phyloP scores from a whole-genome alignment of 37 sponge, comb jelly and placozoan species.

The Aphrocallistes beatrix region DNA sequence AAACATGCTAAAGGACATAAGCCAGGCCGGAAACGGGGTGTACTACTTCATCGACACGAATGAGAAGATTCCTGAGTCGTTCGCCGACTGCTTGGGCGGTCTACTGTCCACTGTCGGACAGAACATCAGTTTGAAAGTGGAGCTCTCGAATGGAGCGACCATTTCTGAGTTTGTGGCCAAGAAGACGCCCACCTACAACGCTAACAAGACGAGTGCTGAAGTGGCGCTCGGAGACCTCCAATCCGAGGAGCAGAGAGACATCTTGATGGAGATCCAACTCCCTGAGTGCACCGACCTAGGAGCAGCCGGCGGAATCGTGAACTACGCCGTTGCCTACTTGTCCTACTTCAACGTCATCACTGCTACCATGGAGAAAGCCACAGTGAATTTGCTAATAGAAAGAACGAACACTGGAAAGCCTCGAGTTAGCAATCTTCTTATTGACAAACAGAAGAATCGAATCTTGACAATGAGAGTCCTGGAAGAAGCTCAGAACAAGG shows the following conservation, averaged over 20 bases:
- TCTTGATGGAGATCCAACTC: constrained; percentile 53
- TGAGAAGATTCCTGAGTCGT: constrained; percentile 88
- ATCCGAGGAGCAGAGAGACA: constrained; percentile 79
- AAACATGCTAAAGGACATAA: constrained; percentile 55
- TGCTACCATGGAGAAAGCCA: constrained; percentile 36
- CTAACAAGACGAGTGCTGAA: constrained; percentile 38
- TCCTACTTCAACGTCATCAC: constrained; percentile 80
- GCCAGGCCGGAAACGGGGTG: constrained; percentile 60
- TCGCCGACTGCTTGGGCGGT: constrained; percentile 93
- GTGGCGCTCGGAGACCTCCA: constrained; percentile 72
- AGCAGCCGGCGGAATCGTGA: background rate
- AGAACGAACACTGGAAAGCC: constrained; percentile 26
- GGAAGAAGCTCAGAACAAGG: constrained; percentile 52
- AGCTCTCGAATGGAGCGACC: constrained; percentile 28
- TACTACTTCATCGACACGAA: constrained; percentile 77
- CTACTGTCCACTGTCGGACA: constrained; percentile 80
- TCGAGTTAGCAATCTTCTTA: constrained; percentile 24
- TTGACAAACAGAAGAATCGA: constrained; percentile 60
- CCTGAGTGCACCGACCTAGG: constrained; percentile 26
- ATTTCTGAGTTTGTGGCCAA: constrained; percentile 45
- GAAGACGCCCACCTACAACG: constrained; percentile 38
- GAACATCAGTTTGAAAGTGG: constrained; percentile 61
- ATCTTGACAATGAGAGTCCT: constrained; percentile 39
- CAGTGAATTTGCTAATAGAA: constrained; percentile 26
- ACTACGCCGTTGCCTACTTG: constrained; percentile 29